Evolutionary conservation across 92 coral and sea anemone species (phyloP).

Genomic region (Palythoa heliodiscus): DNA sequence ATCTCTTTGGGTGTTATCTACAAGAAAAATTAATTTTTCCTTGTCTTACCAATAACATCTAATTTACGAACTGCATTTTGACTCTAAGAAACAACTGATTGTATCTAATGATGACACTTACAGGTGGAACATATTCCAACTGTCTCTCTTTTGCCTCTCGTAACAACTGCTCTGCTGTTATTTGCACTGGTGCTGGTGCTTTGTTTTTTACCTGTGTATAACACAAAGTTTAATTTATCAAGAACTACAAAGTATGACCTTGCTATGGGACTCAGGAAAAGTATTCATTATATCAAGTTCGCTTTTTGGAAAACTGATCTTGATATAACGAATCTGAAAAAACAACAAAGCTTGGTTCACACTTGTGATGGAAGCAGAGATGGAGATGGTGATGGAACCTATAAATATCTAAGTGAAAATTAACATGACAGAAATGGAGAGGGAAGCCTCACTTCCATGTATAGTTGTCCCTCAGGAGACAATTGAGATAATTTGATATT

Average conservation of each 20-base stretch:
- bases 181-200: slow-evolving; percentile 97
- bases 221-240: not conserved
- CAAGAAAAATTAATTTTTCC: no score
- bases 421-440: no score
- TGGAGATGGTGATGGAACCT: no score
- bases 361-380: no score
- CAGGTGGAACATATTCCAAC: slow-evolving; percentile 89
- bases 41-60: not conserved
- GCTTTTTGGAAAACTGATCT: no score
- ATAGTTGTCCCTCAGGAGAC: no score
- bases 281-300: not conserved
- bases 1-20: no score
- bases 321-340: no score
- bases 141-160: slow-evolving; percentile 98
- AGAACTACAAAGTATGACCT: not conserved
- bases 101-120: slow-evolving; percentile 42
- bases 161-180: slow-evolving; percentile 97
- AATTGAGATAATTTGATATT: no score
- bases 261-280: not conserved
- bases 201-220: slow-evolving; percentile 90
- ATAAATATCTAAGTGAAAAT: no score
- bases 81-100: not conserved
- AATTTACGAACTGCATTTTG: not conserved
- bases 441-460: no score
- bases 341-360: no score